Evolutionary conservation across 2,888 invertebrate genomes (phyloP).

Genomic region (Bhutanitis thaidina): DNA sequence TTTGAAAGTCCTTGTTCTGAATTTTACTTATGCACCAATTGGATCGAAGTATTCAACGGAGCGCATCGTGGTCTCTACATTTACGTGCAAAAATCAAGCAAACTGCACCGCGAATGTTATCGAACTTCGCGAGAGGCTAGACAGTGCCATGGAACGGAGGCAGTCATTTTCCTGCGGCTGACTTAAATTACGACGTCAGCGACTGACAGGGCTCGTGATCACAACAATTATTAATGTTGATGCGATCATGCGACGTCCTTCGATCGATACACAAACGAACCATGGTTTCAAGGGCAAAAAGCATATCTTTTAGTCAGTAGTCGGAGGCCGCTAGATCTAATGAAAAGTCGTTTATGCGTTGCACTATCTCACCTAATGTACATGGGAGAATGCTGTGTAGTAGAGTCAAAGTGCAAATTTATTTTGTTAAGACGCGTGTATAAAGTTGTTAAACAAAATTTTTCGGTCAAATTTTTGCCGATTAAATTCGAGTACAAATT

Average conservation of each 20-base stretch:
- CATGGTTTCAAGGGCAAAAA: background rate
- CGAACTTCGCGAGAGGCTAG: slow-evolving; percentile 2
- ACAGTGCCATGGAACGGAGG: slow-evolving; percentile 3
- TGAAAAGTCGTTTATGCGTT: background rate
- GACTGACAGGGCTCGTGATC: slow-evolving; percentile 1
- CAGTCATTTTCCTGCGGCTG: background rate
- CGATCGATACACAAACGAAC: slow-evolving; percentile 9
- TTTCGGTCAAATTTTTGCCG: no score
- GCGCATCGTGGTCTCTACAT: slow-evolving; percentile 12
- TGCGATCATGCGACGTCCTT: slow-evolving; percentile 3
- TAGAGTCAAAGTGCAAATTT: no score
- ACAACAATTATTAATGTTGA: background rate
- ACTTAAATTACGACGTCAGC: background rate
- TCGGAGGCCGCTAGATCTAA: background rate
- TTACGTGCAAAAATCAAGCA: slow-evolving; percentile 5
- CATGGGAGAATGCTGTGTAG: no score
- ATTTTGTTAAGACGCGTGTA: no score
- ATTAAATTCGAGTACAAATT: background rate
- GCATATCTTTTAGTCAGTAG: background rate
- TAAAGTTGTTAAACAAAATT: no score
- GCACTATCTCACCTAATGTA: no score
- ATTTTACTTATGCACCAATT: slow-evolving; percentile 21
- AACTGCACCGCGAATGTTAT: slow-evolving; percentile 4
- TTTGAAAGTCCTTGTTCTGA: slow-evolving; percentile 18
- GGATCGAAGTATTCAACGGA: slow-evolving; percentile 14